Evolutionary conservation across 2,888 invertebrate genomes (phyloP).

Genomic region (Disparrhopalites patrizii): DNA sequence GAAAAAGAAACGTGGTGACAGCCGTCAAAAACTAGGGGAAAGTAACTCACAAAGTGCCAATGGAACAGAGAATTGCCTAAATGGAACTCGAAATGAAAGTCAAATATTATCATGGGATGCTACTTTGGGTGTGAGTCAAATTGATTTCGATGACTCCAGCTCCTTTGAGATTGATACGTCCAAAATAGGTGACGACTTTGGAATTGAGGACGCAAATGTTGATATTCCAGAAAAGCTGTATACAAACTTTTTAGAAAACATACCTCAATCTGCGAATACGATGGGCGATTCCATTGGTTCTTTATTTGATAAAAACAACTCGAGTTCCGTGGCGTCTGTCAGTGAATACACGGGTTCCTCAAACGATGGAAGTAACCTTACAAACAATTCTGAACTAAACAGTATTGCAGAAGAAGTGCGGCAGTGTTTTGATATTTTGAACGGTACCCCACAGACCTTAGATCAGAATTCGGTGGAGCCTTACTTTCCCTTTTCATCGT

Average conservation of each 20-base stretch:
- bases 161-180: background rate
- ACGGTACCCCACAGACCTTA: background rate
- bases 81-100: too few species aligned
- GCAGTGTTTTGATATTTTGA: conserved; percentile 2
- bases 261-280: background rate
- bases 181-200: background rate
- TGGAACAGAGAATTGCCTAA: too few species aligned
- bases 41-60: too few species aligned
- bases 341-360: background rate
- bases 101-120: too few species aligned
- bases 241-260: background rate
- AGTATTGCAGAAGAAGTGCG: conserved; percentile 14
- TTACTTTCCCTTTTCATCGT: background rate
- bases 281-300: too few species aligned
- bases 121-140: too few species aligned
- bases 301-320: background rate
- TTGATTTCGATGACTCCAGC: background rate
- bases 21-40: too few species aligned
- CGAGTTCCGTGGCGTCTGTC: background rate
- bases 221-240: background rate
- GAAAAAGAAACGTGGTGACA: background rate
- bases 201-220: background rate
- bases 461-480: background rate
- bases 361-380: conserved; percentile 2
- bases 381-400: background rate